Base-by-base conservation (phyloP, 2,888 invertebrate species). In the Calliopum simillimum region DNA sequence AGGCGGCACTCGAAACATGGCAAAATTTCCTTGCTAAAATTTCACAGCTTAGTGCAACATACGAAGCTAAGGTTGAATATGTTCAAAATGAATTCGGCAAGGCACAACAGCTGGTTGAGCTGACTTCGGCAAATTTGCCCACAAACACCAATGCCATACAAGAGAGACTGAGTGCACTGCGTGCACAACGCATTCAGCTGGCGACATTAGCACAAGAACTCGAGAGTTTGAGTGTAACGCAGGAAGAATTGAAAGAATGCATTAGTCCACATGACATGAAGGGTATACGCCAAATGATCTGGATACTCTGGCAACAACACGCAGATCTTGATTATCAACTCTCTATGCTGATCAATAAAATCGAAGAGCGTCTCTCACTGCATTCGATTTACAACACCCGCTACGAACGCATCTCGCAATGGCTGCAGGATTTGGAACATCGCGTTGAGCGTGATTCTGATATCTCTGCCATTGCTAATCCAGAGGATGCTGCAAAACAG, bases 251-350 rank as follows among this genome's bases (percentile, higher is more conserved):
- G 3, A 94, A 94, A 79, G 94, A 95, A 81, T 94, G 93, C 78
- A 88, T 96, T 5, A 94, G 94, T 82, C 94, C 95, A 0, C 90
- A 91, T 59, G 96, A 96, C 80, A 92, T 94, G 85, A 93, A 95
- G 82, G 88, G 91, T 14, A 90, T 95, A 61, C 91, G 91, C 76
- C 95, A 95, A 82, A 90, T 90, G 75, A 89, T 92, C 73, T 93
- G 94, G 90, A 88, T 94, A 72, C 84, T 95, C 66, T 89, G 91
- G 85, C 94, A 96, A 81, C 93, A 94, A 78, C 92, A 94, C 76
- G 91, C 91, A 1, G 95, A 96, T 77, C 85, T 95, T 3, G 93
- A 94, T 78, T 92, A 94, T 78, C 93, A 94, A 81, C 86, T 96
- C 1, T 90, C 92, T 0, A 88, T 91, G 53, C 87, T 94, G 12